Evolutionary conservation across 2,113 vertebrate genomes (phyloP).

Genomic region (Hystrix cristata): DNA sequence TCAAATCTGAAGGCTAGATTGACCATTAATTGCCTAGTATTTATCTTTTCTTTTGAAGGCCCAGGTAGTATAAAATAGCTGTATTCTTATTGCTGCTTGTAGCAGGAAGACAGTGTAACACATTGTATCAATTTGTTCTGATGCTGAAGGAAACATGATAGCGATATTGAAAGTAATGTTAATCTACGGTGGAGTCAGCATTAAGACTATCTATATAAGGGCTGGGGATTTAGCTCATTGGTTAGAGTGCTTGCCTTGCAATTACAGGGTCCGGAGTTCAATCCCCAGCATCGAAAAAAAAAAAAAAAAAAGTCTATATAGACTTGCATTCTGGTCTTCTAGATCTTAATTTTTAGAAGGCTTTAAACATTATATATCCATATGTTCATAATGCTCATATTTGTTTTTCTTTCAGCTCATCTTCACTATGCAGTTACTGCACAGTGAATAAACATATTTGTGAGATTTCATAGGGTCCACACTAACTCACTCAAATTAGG

Average conservation of each 20-base stretch:
- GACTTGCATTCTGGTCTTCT: neutral
- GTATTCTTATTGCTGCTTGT: neutral
- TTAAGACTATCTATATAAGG: neutral
- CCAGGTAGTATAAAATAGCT: neutral
- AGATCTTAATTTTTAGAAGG: neutral
- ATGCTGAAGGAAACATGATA: neutral
- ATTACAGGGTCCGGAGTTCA: too few relatives aligned
- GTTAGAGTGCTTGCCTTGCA: too few relatives aligned
- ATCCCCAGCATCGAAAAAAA: too few relatives aligned
- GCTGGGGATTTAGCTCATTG: too few relatives aligned
- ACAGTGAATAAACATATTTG: conserved; percentile 39
- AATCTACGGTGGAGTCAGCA: neutral
- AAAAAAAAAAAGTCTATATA: neutral
- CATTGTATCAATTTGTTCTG: neutral
- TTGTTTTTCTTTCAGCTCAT: neutral
- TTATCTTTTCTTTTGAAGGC: neutral
- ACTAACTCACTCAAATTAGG: conserved; percentile 53
- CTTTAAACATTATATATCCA: neutral
- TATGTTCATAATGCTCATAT: conserved; percentile 42
- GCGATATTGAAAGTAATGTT: neutral
- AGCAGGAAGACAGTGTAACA: neutral
- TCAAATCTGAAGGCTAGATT: conserved; percentile 24
- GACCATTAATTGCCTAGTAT: neutral
- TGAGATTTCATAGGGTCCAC: conserved; percentile 28
- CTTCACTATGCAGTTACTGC: neutral